These are phyloP conservation scores for Allolobophora icterica DNA, from an alignment of 2,888 invertebrate species.

Conservation along the genomic window DNA sequence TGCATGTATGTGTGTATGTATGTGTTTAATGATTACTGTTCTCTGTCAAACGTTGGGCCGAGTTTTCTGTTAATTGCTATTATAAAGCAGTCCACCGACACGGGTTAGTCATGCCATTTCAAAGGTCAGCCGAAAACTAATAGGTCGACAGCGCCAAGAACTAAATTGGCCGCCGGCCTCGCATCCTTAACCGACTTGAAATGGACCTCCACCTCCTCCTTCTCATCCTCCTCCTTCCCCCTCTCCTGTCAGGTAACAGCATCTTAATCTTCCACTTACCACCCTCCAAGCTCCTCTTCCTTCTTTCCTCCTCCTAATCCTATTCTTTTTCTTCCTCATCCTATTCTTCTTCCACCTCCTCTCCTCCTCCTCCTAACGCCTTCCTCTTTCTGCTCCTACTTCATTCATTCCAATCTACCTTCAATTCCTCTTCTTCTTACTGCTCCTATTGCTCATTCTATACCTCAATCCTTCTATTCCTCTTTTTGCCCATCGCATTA, in stretches of 20 bases:
- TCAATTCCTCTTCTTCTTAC: no score
- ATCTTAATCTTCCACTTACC: neutral
- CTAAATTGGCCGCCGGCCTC: constrained; percentile 17
- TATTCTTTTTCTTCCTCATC: no score
- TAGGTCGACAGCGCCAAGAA: constrained; percentile 1
- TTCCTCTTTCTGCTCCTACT: no score
- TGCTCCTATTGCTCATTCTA: no score
- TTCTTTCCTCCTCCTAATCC: neutral
- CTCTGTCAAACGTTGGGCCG: neutral
- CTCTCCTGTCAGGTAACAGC: no score
- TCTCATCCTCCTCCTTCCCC: neutral
- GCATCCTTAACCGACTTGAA: neutral
- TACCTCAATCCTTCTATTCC: no score
- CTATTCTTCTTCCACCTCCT: no score
- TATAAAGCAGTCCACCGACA: neutral
- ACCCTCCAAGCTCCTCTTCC: neutral
- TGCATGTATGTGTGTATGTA: neutral
- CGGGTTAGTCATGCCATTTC: neutral
- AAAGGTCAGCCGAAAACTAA: neutral
- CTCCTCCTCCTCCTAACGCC: no score
- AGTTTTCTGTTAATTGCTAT: neutral
- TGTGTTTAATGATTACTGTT: no score
- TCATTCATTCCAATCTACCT: no score
- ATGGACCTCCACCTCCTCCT: neutral
- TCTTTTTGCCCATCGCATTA: no score